phyloP scores from a whole-genome alignment of 1,140 invertebrate genomes.

The Eupristina koningsbergeri region DNA sequence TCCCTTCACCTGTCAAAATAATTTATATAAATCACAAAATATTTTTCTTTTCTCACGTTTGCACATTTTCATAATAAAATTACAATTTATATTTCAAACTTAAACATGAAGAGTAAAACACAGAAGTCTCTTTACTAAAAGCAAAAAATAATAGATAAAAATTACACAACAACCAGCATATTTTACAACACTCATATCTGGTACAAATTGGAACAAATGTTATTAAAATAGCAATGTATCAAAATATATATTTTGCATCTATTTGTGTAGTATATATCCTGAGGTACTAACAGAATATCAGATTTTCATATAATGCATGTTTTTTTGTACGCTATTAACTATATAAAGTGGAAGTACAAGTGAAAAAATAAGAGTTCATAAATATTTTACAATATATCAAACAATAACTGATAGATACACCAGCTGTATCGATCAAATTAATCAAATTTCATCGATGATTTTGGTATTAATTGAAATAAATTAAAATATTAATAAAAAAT shows the following conservation, averaged over 20 bases:
- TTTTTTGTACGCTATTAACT: conserved; percentile 23
- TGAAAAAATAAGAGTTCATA: conserved; percentile 37
- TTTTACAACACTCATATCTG: conserved; percentile 54
- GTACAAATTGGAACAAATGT: conserved; percentile 55
- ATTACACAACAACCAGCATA: conserved; percentile 52
- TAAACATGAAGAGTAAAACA: conserved; percentile 27
- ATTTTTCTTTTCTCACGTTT: conserved; percentile 39
- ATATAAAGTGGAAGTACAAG: conserved; percentile 50
- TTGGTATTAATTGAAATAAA: conserved; percentile 27
- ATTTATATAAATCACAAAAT: conserved; percentile 40
- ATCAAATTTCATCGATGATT: conserved; percentile 29
- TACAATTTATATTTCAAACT: conserved; percentile 28
- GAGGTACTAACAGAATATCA: conserved; percentile 64
- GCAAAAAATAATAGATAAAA: conserved; percentile 11
- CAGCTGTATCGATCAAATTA: conserved; percentile 31
- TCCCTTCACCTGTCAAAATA: conserved; percentile 47
- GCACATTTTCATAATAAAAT: conserved; percentile 34
- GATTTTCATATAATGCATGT: conserved; percentile 48
- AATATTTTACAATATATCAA: conserved; percentile 32
- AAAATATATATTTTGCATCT: conserved; percentile 70
- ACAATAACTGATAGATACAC: too few relatives aligned
- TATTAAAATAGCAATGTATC: conserved; percentile 71
- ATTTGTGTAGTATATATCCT: conserved; percentile 66
- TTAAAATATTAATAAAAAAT: conserved; percentile 38
- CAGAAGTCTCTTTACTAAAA: conserved; percentile 2